These are phyloP conservation scores for Apodemus speciosus DNA, from an alignment of 2,113 vertebrate genomes.

Conservation along the genomic window DNA sequence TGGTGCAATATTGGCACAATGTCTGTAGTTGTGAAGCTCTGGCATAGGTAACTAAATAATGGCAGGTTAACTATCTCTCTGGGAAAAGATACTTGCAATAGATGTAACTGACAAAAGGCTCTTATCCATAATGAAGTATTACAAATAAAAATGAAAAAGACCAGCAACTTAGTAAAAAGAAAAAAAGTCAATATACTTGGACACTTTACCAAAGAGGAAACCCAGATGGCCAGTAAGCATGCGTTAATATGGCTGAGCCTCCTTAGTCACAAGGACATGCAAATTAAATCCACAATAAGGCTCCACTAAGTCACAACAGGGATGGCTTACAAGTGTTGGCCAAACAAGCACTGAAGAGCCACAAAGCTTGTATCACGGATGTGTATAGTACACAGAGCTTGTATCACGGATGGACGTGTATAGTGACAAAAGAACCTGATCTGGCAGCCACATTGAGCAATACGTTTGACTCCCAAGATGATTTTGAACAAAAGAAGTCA, in stretches of 20 bases:
- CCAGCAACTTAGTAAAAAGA: neutral
- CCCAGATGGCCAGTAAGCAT: neutral
- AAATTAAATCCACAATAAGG: slow-evolving; percentile 5
- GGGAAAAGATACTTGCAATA: neutral
- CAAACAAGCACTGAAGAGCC: neutral
- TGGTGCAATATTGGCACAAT: neutral
- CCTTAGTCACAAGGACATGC: neutral
- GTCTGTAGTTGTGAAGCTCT: neutral
- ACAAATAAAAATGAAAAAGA: slow-evolving; percentile 21
- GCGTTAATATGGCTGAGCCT: neutral
- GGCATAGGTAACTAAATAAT: neutral
- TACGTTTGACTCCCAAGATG: neutral
- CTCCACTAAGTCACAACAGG: neutral
- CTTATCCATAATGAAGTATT: slow-evolving; percentile 14
- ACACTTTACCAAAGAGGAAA: slow-evolving; percentile 16
- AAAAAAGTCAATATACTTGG: neutral
- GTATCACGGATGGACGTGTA: neutral
- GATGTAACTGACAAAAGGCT: neutral
- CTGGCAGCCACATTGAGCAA: neutral
- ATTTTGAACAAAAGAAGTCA: neutral
- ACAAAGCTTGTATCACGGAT: neutral
- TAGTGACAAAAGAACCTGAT: neutral
- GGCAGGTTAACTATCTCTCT: neutral
- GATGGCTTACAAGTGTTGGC: neutral
- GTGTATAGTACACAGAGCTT: neutral